A percentile compares a stretch with the other conserved stretches of the same genome.
These are phyloP conservation scores for Cichlasoma orientale DNA, from an alignment of 2,797 vertebrate genomes.

Conservation along the genomic window DNA sequence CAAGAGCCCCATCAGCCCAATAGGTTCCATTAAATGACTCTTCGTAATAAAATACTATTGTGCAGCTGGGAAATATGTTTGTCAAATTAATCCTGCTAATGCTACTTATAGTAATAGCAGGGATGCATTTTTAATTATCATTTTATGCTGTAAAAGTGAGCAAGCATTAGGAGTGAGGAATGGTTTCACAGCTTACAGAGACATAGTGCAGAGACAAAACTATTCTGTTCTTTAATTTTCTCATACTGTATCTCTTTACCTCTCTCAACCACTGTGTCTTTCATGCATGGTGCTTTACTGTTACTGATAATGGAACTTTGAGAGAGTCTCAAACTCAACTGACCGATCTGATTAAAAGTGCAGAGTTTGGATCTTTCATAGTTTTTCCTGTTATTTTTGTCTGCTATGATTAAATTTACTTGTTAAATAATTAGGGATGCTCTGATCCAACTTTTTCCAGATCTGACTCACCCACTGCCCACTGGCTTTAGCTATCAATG, in stretches of 20 bases:
- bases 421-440: not conserved
- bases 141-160: constrained; percentile 7
- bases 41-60: constrained; percentile 1
- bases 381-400: not conserved
- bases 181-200: not conserved
- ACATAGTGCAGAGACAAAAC: not conserved
- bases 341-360: not conserved
- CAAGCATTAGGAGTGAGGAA: not conserved
- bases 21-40: not conserved
- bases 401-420: not conserved
- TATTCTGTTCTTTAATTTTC: not conserved
- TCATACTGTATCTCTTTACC: not conserved
- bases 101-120: not conserved
- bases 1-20: constrained; percentile 7
- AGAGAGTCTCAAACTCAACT: not conserved
- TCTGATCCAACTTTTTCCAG: not conserved
- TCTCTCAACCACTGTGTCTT: not conserved
- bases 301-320: not conserved
- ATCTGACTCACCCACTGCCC: not conserved
- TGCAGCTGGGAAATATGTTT: constrained; percentile 11
- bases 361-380: not conserved
- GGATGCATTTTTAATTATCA: not conserved
- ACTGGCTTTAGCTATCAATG: too few species aligned
- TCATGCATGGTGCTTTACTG: not conserved
- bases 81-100: constrained; percentile 31